phyloP scores from a whole-genome alignment of 2,113 vertebrate species.

The Vimba vimba region DNA sequence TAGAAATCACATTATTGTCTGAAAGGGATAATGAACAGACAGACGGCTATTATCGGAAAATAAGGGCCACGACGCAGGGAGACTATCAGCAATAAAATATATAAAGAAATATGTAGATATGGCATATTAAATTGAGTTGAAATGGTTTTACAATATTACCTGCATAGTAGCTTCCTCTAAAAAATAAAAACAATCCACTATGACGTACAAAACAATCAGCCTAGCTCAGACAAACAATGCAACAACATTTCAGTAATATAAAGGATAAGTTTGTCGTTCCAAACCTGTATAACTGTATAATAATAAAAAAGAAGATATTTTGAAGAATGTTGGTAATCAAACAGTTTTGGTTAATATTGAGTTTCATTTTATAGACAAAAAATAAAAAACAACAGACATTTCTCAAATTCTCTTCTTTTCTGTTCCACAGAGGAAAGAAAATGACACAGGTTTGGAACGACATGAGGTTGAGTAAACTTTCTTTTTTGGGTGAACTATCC shows the following conservation, averaged over 20 bases:
- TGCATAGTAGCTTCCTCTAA: not conserved
- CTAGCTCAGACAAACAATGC: not conserved
- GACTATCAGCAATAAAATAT: not conserved
- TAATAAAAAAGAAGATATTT: not conserved
- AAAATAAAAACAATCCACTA: not conserved
- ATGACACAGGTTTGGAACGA: not conserved
- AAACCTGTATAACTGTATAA: too few species aligned
- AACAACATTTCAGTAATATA: not conserved
- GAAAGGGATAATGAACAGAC: not conserved
- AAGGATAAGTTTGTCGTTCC: not conserved
- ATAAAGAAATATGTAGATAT: not conserved
- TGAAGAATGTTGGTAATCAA: not conserved
- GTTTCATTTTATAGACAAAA: not conserved
- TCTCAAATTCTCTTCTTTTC: not conserved
- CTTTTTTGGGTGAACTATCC: not conserved
- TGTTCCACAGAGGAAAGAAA: not conserved
- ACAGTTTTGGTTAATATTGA: not conserved
- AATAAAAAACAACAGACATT: not conserved
- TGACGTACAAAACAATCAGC: not conserved
- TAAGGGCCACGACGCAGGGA: not conserved
- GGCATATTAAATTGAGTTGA: not conserved
- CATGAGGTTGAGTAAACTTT: not conserved
- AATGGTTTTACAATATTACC: not conserved
- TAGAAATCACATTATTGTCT: slow-evolving; percentile 28
- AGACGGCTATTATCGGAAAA: not conserved